Evolutionary conservation across 2,888 invertebrate genomes (phyloP).

Genomic region (Sphaerophoria rueppellii): DNA sequence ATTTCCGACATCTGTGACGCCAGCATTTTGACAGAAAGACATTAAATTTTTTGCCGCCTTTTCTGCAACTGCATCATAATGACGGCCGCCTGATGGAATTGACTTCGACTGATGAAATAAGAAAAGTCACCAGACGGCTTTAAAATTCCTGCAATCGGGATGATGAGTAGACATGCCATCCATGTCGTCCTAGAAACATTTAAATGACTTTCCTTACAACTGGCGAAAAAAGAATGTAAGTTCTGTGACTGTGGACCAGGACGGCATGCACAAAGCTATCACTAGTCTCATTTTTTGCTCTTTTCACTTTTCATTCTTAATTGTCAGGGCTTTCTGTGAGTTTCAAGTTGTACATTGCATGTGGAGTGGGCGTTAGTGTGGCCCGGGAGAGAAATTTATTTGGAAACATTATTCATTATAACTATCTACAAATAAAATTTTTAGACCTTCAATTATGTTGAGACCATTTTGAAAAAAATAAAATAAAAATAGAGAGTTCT

Average conservation of each 20-base stretch:
- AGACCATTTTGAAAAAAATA: too few relatives aligned
- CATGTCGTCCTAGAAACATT: conserved; percentile 32
- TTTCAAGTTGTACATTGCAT: conserved; percentile 58
- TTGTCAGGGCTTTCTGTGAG: conserved; percentile 58
- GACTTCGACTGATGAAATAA: conserved; percentile 12
- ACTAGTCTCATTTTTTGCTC: not conserved
- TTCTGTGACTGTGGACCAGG: conserved; percentile 20
- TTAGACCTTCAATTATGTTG: too few relatives aligned
- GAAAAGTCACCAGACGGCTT: conserved; percentile 3
- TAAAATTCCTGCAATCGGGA: not conserved
- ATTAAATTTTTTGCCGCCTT: too few relatives aligned
- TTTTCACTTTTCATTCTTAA: conserved; percentile 63
- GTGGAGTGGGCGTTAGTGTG: conserved; percentile 14
- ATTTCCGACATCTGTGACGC: too few relatives aligned
- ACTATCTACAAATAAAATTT: too few relatives aligned
- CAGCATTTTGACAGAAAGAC: too few relatives aligned
- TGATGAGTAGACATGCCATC: conserved; percentile 22
- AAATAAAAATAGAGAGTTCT: too few relatives aligned
- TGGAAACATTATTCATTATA: too few relatives aligned
- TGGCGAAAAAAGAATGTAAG: conserved; percentile 24
- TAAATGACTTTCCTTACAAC: not conserved
- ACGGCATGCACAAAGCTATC: too few relatives aligned
- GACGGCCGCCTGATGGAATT: too few relatives aligned
- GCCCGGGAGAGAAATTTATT: too few relatives aligned
- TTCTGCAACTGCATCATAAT: too few relatives aligned